Base-by-base conservation (phyloP, 2,888 invertebrate genomes). In the Brenthis hecate region DNA sequence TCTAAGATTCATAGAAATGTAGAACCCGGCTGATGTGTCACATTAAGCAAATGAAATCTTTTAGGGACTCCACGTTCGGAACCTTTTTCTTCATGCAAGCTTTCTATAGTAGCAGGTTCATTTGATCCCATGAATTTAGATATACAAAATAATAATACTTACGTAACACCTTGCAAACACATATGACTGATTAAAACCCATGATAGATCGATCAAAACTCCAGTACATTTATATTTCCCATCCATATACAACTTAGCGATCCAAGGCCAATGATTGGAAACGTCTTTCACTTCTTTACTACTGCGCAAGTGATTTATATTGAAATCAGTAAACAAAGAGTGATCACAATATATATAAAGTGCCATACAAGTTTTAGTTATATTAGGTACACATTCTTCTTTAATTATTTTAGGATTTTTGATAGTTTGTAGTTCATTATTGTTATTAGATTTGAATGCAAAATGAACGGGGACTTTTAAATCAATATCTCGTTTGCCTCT, bases 221-320 rank as follows among this genome's bases (percentile, higher is more conserved):
- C 97, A 56, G 95, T 93, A 79, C 97, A 97, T 77, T 88, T 94
- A 73, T 95, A 95, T 69, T 88, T 82, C 3, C 97, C 97, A 79
- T 97, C 94, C 0, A 94, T 89, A 82, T 94, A 96, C 64, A 97
- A 89, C 76, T 95, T 95, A 0, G 95, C 96, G 77, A 95, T 87
- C 97, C 97, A 97, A 0, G 96, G 96, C 94, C 95, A 95, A 19
- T 81, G 72, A 13, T 77, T 77, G 3, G 72, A 71, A 5, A 72
- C 64, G 8, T 68, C 69, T 63, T 81, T 78, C 1, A 79, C 75
- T 67, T 80, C 77, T 74, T 82, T 77, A 28, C 74, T 75, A 23
- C 78, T 81, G 28, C 81, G 71, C 6, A 81, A 57, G 76, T 86
- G 81, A 53, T 80, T 74, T 54, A 80, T 73, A 65, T 85, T 84